These are phyloP conservation scores for Formica selysi DNA, from an alignment of 1,140 invertebrate species.

Conservation along the genomic window DNA sequence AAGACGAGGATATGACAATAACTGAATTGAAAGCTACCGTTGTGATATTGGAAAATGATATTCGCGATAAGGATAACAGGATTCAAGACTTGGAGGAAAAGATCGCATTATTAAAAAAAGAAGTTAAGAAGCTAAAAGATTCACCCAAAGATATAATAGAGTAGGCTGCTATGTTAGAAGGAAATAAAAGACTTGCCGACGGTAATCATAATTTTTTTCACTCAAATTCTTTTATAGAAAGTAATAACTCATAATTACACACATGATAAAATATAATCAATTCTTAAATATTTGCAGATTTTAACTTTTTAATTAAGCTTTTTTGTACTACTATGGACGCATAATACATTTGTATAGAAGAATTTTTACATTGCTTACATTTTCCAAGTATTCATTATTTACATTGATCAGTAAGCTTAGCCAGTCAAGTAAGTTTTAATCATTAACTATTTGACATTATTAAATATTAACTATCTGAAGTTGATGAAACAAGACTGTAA, in stretches of 20 bases:
- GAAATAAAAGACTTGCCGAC: not conserved
- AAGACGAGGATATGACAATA: conserved; percentile 73
- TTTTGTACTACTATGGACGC: not conserved
- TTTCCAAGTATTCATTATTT: not conserved
- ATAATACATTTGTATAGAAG: not conserved
- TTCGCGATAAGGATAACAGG: conserved; percentile 47
- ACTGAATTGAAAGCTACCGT: conserved; percentile 40
- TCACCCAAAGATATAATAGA: not conserved
- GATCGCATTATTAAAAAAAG: conserved; percentile 66
- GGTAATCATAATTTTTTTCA: conserved; percentile 14
- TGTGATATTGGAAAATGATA: conserved; percentile 10
- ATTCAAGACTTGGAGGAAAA: conserved; percentile 63
- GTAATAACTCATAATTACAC: not conserved
- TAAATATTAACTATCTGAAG: not conserved
- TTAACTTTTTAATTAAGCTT: not conserved
- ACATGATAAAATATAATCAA: not conserved
- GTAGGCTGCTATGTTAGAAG: conserved; percentile 16
- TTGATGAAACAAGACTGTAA: not conserved
- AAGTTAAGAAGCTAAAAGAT: conserved; percentile 21
- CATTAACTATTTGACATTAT: not conserved
- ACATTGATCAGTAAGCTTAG: not conserved
- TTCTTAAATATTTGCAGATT: not conserved
- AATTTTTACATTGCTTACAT: not conserved
- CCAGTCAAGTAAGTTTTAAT: not conserved
- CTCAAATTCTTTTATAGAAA: not conserved